Percentiles rank a stretch among this genome's conserved stretches.
These are phyloP conservation scores for Mus minutoides DNA, from an alignment of 2,797 vertebrate genomes.

Conservation along the genomic window DNA sequence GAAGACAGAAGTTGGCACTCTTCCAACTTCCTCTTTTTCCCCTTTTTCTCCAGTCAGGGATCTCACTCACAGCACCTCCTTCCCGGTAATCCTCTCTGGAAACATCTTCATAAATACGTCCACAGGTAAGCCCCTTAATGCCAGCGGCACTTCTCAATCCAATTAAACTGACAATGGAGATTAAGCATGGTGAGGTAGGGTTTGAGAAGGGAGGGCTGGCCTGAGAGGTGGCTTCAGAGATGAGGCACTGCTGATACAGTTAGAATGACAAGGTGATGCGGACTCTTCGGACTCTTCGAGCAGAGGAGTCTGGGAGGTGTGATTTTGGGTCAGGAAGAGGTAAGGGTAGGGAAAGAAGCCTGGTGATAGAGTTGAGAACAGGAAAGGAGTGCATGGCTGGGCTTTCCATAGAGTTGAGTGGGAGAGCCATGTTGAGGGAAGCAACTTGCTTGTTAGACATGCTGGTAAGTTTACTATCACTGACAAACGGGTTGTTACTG, in stretches of 20 bases:
- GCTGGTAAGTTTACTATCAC: neutral
- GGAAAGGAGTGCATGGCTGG: neutral
- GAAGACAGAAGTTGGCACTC: neutral
- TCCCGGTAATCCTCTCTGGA: neutral
- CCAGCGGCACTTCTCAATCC: neutral
- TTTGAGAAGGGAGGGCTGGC: neutral
- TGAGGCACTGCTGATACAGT: neutral
- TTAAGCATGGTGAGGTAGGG: neutral
- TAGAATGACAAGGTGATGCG: neutral
- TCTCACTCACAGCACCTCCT: neutral
- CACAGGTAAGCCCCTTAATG: neutral
- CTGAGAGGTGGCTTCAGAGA: neutral
- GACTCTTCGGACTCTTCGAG: neutral
- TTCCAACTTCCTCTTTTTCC: neutral
- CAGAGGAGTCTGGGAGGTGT: neutral
- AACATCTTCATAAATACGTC: neutral
- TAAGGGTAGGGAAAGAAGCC: neutral
- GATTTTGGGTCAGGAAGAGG: neutral
- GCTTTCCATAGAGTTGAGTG: neutral
- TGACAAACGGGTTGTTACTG: neutral
- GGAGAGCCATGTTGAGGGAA: neutral
- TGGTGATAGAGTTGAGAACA: neutral
- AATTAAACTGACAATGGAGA: neutral
- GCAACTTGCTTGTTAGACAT: neutral
- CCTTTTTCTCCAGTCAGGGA: neutral